Evolutionary conservation across 2,888 invertebrate genomes (phyloP), one percentile per base, ranked within the genome.

Genomic region (Heterodera filipjevi): DNA sequence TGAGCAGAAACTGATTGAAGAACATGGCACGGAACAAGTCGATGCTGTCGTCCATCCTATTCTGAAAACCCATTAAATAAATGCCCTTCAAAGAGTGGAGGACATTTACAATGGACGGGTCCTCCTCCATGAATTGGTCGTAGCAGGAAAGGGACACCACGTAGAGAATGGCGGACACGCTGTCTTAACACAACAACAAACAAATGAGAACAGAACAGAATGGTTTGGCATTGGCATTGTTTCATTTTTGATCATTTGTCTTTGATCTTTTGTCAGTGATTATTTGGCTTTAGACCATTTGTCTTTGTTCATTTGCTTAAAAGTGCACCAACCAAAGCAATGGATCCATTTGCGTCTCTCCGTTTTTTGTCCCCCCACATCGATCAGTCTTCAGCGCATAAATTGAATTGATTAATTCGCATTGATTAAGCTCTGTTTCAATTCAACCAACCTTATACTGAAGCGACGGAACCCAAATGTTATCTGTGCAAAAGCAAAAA

Each of bases 291-390:
- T n/a, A n/a, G n/a, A n/a, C n/a, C n/a, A n/a, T n/a, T n/a, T n/a
- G n/a, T n/a, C n/a, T n/a, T n/a, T n/a, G n/a, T n/a, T n/a, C n/a
- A n/a, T n/a, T n/a, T n/a, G n/a, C 32, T 44, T n/a, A 33, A 44
- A 49, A 49, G 12, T 1, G 59, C 6, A 59, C 59, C 27, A 22
- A 75, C 75, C 75, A 49, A 80, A 80, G 22, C 80, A 77, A 30
- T 80, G 78, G 32, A 79, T 80, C 77, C 78, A 80, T 73, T 82
- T 82, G 27, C 83, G 68, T 53, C 83, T 77, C 35, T 84, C 83
- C 49, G 84, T 84, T 53, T 80, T 80, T n/a, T 82, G 83, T 2
- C 82, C 82, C 5, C 82, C 82, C 27, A 84, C 82, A 39, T 82
- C 82, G 66, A 82, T 82, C 22, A 82, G 64, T 33, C 82, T 82